phyloP scores from a whole-genome alignment of 2,888 invertebrate species.

The Microdon myrmicae region DNA sequence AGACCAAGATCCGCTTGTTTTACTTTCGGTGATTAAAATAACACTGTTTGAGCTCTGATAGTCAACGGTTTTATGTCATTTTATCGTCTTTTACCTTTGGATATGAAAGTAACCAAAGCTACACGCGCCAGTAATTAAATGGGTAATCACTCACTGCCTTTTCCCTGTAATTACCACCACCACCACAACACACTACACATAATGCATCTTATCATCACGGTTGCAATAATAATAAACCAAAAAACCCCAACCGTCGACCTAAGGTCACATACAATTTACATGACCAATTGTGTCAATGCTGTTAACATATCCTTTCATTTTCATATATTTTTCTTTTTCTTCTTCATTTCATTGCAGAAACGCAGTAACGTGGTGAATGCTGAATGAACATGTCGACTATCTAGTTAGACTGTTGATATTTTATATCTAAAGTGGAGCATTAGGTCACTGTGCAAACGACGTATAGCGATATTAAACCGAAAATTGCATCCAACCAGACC shows the following conservation, averaged over 20 bases:
- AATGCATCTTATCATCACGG: too few species aligned
- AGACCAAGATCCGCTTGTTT: slow-evolving; percentile 46
- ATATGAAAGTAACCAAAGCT: slow-evolving; percentile 44
- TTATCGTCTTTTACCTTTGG: slow-evolving; percentile 27
- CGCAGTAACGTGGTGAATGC: slow-evolving; percentile 23
- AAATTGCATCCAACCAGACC: too few species aligned
- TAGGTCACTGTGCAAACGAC: too few species aligned
- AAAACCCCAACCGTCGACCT: slow-evolving; percentile 16
- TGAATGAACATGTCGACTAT: slow-evolving; percentile 21
- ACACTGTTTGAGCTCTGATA: slow-evolving; percentile 36
- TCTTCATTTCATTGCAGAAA: slow-evolving; percentile 22
- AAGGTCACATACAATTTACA: slow-evolving; percentile 26
- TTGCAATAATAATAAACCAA: slow-evolving; percentile 2
- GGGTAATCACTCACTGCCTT: slow-evolving; percentile 29
- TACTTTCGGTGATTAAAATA: slow-evolving; percentile 51
- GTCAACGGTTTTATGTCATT: slow-evolving; percentile 28
- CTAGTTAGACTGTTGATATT: background rate
- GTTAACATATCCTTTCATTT: slow-evolving; percentile 35
- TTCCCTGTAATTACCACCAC: too few species aligned
- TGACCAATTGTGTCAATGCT: slow-evolving; percentile 10
- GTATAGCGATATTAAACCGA: too few species aligned
- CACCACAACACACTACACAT: too few species aligned
- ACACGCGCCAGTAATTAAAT: slow-evolving; percentile 39
- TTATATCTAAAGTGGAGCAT: slow-evolving; percentile 33
- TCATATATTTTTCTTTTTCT: slow-evolving; percentile 18